Conservation (phyloP, 2,888 invertebrate genomes). For the Drosophila macrothrix region DNA sequence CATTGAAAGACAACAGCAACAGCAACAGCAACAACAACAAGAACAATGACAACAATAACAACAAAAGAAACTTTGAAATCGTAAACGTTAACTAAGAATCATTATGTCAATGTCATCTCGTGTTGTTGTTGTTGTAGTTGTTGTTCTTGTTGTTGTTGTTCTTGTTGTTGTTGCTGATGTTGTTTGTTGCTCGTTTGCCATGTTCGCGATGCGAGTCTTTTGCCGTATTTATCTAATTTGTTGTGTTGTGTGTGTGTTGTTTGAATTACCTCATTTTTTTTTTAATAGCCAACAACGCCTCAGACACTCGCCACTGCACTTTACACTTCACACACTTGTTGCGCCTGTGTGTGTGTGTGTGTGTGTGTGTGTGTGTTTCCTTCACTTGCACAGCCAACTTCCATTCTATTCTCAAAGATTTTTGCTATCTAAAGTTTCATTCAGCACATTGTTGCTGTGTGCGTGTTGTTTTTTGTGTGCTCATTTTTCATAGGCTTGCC, state of each 20-base stretch:
- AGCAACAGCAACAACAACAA: constrained; percentile 39
- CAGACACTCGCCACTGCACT: constrained; percentile 45
- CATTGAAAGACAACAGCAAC: constrained; percentile 44
- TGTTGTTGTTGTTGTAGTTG: constrained; percentile 34
- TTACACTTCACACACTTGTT: constrained; percentile 45
- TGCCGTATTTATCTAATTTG: constrained; percentile 59
- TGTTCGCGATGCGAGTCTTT: constrained; percentile 57
- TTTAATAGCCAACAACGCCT: constrained; percentile 34
- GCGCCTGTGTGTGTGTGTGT: constrained; percentile 15
- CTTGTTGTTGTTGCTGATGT: not conserved
- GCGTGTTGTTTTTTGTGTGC: constrained; percentile 6
- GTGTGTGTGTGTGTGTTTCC: constrained; percentile 24
- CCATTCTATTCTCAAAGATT: constrained; percentile 67
- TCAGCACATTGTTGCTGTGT: constrained; percentile 28
- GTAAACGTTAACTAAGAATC: constrained; percentile 73
- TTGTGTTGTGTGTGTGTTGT: constrained; percentile 34
- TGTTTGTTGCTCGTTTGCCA: constrained; percentile 43
- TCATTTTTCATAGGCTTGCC: constrained; percentile 36
- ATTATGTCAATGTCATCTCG: constrained; percentile 75
- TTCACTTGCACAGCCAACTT: constrained; percentile 55
- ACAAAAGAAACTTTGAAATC: constrained; percentile 57
- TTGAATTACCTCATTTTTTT: constrained; percentile 69
- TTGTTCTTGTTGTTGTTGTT: constrained; percentile 13
- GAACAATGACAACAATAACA: constrained; percentile 38
- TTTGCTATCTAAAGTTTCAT: constrained; percentile 66